Evolutionary conservation across 1,140 invertebrate species (phyloP), one percentile per base, ranked within the genome.

Genomic region (Tribolium castaneum): DNA sequence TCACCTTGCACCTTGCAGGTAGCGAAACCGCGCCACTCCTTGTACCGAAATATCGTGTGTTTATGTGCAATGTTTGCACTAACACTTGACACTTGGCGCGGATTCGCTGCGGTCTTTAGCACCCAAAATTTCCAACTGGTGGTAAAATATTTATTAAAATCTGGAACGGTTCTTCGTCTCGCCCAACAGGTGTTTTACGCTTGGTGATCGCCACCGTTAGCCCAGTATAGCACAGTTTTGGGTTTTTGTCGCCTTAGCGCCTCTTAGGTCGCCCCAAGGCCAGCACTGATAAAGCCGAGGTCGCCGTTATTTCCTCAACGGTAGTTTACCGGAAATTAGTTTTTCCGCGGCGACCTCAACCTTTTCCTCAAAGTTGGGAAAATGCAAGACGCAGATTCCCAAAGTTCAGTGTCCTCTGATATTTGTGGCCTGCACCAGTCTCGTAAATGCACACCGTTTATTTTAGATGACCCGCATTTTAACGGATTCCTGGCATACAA

Each of bases 381-480:
- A 52, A 52, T 66, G n/a, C 30, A 12, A 66, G 30, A 66, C 59
- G 59, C 59, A 66, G 25, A 66, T 66, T 59, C 59, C 30, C 59
- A 66, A 66, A 66, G 59, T 66, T 66, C 59, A 66, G 3, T 66
- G 59, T 66, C 59, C 59, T 66, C 59, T 30, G 10, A 66, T 66
- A 66, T 66, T 66, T 66, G 59, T 66, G 59, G 59, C 59, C 30
- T 66, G 59, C 59, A 66, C 25, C 59, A 35, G 59, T 59, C 54
- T 59, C 54, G 54, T 59, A 59, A 59, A 66, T 66, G 59, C 59
- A 66, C 59, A 35, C 59, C 25, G 59, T 59, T 66, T 66, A 66
- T 66, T 66, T 66, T 66, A 66, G 59, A 34, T 66, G 59, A 66
- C 59, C 59, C 59, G 59, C 59, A 66, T 66, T 66, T 66, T 66